These are phyloP conservation scores for Torymus texanus DNA, from an alignment of 2,888 invertebrate species.

Conservation along the genomic window DNA sequence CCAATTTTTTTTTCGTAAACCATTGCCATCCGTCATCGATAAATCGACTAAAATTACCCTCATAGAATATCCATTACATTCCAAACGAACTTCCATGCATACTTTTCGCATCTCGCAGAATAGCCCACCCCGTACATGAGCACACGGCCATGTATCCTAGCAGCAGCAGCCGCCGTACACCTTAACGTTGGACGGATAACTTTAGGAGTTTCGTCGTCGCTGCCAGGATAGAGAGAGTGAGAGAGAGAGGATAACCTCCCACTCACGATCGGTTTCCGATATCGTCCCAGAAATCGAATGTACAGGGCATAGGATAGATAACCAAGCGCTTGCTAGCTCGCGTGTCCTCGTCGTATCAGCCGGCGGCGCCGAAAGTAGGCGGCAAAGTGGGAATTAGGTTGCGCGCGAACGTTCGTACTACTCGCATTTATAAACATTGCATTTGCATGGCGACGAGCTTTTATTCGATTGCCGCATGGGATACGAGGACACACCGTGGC, in stretches of 20 bases:
- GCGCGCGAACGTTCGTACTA: conserved; percentile 1
- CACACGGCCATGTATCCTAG: neutral
- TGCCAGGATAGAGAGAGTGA: neutral
- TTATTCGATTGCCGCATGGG: conserved; percentile 12
- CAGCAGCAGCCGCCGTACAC: neutral
- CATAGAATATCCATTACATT: neutral
- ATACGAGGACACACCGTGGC: neutral
- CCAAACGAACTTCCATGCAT: neutral
- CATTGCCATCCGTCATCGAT: no score
- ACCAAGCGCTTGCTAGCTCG: neutral
- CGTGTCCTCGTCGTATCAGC: no score
- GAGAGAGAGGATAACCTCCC: no score
- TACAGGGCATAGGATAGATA: conserved; percentile 9
- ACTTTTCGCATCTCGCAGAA: no score
- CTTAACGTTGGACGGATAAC: conserved; percentile 23
- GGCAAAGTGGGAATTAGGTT: conserved; percentile 48
- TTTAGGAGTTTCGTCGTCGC: conserved; percentile 18
- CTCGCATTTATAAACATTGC: conserved; percentile 50
- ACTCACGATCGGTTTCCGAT: conserved; percentile 49
- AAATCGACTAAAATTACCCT: no score
- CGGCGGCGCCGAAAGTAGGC: conserved; percentile 37
- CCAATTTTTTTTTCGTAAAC: no score
- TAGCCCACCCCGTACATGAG: no score
- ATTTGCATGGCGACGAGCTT: conserved; percentile 47
- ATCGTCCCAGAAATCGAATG: conserved; percentile 47